Percentiles rank a stretch among this genome's conserved stretches.
These are phyloP conservation scores for Hyposoter didymator DNA, from an alignment of 2,888 invertebrate genomes.

Conservation along the genomic window DNA sequence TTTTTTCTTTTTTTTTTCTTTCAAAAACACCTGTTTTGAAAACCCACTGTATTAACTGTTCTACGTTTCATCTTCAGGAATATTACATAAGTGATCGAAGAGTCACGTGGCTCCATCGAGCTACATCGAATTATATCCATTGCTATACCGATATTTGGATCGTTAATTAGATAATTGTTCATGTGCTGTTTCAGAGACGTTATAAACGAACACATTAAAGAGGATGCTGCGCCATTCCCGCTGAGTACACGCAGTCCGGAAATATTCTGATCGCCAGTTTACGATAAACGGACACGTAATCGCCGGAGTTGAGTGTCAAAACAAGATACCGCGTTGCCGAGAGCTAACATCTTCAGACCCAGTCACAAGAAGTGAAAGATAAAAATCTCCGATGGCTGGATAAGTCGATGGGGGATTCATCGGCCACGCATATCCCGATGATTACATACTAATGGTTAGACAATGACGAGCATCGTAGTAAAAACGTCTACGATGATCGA, in stretches of 20 bases:
- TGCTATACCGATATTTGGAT: conserved; percentile 10
- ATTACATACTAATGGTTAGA: conserved; percentile 7
- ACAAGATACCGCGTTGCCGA: conserved; percentile 10
- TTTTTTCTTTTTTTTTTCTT: neutral
- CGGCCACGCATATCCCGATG: neutral
- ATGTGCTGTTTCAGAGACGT: no score
- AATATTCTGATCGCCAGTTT: conserved; percentile 35
- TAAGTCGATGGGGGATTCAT: neutral
- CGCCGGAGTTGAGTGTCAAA: conserved; percentile 3
- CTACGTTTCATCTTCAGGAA: neutral
- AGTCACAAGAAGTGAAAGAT: conserved; percentile 30
- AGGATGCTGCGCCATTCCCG: conserved; percentile 21
- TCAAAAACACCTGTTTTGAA: neutral
- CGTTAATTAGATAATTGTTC: conserved; percentile 16
- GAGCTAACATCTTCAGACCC: neutral
- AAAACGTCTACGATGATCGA: conserved; percentile 41
- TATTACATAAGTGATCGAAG: conserved; percentile 1
- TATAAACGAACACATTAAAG: neutral
- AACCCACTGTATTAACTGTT: neutral
- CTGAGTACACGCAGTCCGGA: conserved; percentile 7
- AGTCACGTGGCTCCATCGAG: conserved; percentile 22
- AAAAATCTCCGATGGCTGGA: conserved; percentile 32
- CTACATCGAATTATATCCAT: neutral
- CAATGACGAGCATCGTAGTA: conserved; percentile 10
- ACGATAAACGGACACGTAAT: conserved; percentile 46